Base-by-base conservation (phyloP, 2,797 vertebrate genomes). In the Podarcis siculus region DNA sequence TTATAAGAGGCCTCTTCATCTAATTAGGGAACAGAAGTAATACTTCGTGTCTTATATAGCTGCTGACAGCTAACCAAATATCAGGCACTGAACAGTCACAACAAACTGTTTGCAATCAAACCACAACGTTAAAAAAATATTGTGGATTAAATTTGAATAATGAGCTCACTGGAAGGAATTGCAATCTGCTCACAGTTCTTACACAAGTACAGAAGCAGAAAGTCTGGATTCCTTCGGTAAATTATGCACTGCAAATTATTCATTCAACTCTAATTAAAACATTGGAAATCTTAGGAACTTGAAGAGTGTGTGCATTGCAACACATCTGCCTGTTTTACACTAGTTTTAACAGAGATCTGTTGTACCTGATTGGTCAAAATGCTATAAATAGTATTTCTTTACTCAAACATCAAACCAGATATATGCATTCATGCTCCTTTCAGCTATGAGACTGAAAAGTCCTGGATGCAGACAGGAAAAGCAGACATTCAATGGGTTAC, bases 71-170 rank as follows among this genome's bases (percentile, higher is more conserved):
- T 85, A 82, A 90, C 83, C 83, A 85, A 88, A 78, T 85, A 88
- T 86, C 86, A 90, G 79, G 55, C 79, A 86, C 17, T 64, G 82
- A 78, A 85, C 79, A 82, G 64, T 72, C 86, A 88, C 73, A 90
- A 77, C 83, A 90, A 90, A 90, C 71, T 87, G 82, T 80, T 90
- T 82, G 86, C 78, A 85, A 85, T 88, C 78, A 85, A 85, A 58
- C 82, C 69, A 85, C 61, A 82, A 42, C 23, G 35, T 87, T 84
- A 87, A 84, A 87, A 75, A 45, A 35, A 86, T 69, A 87, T 84
- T 81, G 82, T 85, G 76, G 72, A 71, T 82, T 72, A 66, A 82
- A 89, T 82, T 86, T 90, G 64, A 90, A 90, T 85, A 85, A 90
- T 77, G 72, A 90, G 42, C 71, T 81, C 77, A 83, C 79, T 82